Evolutionary conservation across 64 coral and sea anemone species (phyloP).

Genomic region (Platygyra sinensis): DNA sequence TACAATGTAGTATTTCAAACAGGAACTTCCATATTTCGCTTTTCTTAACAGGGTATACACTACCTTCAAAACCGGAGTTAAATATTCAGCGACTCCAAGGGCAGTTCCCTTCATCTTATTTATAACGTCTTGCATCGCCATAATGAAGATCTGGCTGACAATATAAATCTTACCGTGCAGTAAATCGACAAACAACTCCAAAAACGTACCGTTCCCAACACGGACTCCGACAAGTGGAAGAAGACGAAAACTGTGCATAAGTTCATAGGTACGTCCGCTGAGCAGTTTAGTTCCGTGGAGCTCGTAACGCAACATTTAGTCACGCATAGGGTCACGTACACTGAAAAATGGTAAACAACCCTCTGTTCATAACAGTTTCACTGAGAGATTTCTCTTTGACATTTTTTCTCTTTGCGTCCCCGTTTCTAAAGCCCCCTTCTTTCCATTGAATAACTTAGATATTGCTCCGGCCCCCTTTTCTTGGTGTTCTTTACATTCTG

Average conservation of each 20-base stretch:
- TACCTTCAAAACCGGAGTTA: conserved; percentile 97
- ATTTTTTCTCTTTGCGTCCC: too few species aligned
- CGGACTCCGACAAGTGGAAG: not conserved
- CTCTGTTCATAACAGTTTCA: too few species aligned
- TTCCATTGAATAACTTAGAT: too few species aligned
- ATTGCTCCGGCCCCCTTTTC: too few species aligned
- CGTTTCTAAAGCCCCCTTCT: too few species aligned
- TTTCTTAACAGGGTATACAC: not conserved
- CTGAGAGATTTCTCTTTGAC: too few species aligned
- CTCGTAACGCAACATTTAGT: not conserved
- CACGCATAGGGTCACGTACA: not conserved
- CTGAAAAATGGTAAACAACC: too few species aligned
- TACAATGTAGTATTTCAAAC: not conserved
- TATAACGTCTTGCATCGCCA: conserved; percentile 99
- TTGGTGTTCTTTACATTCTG: too few species aligned
- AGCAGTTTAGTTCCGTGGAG: not conserved
- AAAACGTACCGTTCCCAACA: not conserved
- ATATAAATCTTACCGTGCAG: too few species aligned
- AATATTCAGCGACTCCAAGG: conserved; percentile 92
- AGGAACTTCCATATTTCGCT: too few species aligned
- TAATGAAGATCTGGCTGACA: conserved; percentile 10
- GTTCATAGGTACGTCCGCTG: not conserved
- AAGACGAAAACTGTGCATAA: not conserved
- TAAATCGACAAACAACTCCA: too few species aligned
- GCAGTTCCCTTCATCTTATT: conserved; percentile 99